Base-by-base conservation (phyloP, 2,113 vertebrate species). In the Dicaeum eximium region DNA sequence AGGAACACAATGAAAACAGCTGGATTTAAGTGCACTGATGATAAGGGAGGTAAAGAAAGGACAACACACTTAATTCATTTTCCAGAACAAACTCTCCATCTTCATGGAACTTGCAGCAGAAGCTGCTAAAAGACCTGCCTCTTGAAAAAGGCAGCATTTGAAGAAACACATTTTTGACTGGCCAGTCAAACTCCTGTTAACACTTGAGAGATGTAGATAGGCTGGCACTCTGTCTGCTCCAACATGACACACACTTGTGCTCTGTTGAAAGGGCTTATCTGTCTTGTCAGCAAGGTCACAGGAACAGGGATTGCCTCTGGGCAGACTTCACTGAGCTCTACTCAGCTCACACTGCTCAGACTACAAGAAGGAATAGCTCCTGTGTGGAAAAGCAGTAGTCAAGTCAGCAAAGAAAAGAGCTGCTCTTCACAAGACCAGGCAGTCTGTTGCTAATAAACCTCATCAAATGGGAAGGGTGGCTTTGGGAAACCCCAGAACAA, bases 231-330 rank as follows among this genome's bases (percentile, higher is more conserved):
- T 10, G 38, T 31, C 71, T 75, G 66, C n/a, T 80, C 83, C 44
- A 22, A 56, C 51, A 73, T 33, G 70, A 91, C 87, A 88, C 86
- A 65, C 42, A 17, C 86, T 91, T 95, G 88, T 79, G 92, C 81
- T 92, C 90, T 86, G 95, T 53, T 93, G 93, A 97, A 91, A 96
- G 79, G 88, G 58, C 88, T 95, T 94, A 96, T 93, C 80, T 47
- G 24, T 28, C 90, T 70, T 93, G 88, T 90, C 35, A 56, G 78
- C 87, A 70, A 92, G 77, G 90, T 88, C 62, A 0, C 51, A 60
- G 53, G 48, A 78, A 73, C 50, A 57, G 44, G 24, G 74, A 57
- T 45, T 66, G 87, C 80, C 81, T 80, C 91, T 71, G 81, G 84
- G 88, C 69, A 44, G 75, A 21, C 80, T 53, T 11, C 28, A 7